A percentile compares a stretch with the other conserved stretches of the same genome.
Conservation (phyloP, 2,797 vertebrate species). For the Tarsius wallacei region DNA sequence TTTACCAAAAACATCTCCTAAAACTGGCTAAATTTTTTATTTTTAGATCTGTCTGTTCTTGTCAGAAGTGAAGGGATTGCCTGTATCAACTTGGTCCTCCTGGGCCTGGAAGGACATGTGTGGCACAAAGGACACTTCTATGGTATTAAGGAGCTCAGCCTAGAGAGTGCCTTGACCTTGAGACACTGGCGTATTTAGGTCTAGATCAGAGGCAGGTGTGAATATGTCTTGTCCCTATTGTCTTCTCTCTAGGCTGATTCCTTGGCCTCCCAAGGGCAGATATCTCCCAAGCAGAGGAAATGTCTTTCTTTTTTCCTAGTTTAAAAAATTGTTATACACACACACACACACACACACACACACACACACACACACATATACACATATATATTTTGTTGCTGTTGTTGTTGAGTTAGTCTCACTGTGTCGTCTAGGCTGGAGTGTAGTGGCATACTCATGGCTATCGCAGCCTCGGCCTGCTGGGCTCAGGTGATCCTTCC, state of each 20-base stretch:
- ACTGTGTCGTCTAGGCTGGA: too few species aligned
- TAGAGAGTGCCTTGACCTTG: background rate
- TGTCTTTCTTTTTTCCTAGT: background rate
- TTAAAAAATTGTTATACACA: too few species aligned
- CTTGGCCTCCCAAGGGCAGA: background rate
- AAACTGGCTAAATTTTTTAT: slow-evolving; percentile 29
- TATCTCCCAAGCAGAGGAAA: slow-evolving; percentile 6
- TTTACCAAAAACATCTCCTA: slow-evolving; percentile 38
- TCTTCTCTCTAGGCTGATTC: background rate
- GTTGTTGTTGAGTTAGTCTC: too few species aligned
- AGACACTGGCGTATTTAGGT: background rate
- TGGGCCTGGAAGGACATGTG: background rate
- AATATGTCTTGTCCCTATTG: background rate
- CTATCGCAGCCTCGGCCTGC: too few species aligned
- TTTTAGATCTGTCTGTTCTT: slow-evolving; percentile 47
- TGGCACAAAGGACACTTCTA: background rate
- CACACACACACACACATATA: too few species aligned
- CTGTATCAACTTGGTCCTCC: background rate
- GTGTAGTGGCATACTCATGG: too few species aligned
- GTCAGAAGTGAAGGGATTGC: background rate
- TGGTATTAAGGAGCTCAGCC: background rate
- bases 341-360: too few species aligned
- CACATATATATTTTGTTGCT: too few species aligned
- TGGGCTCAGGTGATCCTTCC: too few species aligned
- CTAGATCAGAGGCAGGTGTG: background rate